Base-by-base conservation (phyloP, 2,113 vertebrate species). In the Leiothrix lutea region DNA sequence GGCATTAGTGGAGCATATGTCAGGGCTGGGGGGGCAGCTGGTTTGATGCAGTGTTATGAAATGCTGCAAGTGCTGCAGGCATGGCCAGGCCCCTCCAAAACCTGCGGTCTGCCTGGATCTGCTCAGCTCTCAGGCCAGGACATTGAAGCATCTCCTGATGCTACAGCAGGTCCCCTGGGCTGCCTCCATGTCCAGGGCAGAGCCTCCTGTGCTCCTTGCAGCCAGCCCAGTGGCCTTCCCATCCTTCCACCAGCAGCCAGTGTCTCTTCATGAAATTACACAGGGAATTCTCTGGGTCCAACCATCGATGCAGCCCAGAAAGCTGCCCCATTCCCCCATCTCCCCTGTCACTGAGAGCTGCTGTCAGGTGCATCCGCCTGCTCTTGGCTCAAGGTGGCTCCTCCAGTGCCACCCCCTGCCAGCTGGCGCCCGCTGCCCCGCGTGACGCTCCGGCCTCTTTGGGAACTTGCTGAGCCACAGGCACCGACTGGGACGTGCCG, bases 351-450 rank as follows among this genome's bases (percentile, higher is more conserved):
- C 62, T 40, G 31, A 38, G 80, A 62, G 94, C 88, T 21, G 85
- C 48, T 35, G 75, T 36, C 81, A 50, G 90, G 94, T 66, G 93
- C 81, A 4, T 51, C 90, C 9, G 6, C 44, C 66, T 1, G 56
- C 85, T 69, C 84, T 88, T 79, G 94, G 92, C 96, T 70, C 45
- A 14, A 35, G 88, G 94, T 48, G 45, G 80, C 84, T 60, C 48
- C 35, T 38, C n/a, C 75, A 3, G 88, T 9, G 31, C 88, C 56
- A 66, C 20, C 66, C 57, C 17, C 23, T 64, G 92, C 95, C 93
- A 94, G 88, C 91, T 96, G 96, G 96, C 95, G 6, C 84, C 92
- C 6, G 83, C 83, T 44, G n/a, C 80, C 91, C 94, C 73, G 21
- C 70, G 88, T 97, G 96, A 96, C 93, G 36, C 84, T 9, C 12